Percentiles rank a stretch among this genome's conserved stretches.
Conservation (phyloP, 2,113 vertebrate species). For the Arenaria interpres region DNA sequence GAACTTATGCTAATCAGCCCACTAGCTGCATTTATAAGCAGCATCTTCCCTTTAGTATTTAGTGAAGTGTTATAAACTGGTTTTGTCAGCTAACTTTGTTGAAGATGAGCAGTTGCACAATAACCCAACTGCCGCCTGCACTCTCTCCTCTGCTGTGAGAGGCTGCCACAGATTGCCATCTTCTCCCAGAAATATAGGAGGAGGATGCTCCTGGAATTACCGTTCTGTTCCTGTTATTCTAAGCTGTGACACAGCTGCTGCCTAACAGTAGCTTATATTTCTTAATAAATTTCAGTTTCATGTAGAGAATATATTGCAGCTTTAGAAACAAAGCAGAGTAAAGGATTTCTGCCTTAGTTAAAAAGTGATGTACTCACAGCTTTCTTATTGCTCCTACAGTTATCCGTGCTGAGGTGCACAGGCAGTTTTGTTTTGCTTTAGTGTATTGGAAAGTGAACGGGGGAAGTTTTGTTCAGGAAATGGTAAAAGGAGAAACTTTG, state of each 20-base stretch:
- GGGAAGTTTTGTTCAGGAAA: neutral
- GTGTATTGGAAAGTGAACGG: neutral
- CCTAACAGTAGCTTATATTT: neutral
- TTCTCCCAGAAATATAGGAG: neutral
- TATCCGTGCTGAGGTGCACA: neutral
- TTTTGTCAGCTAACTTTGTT: neutral
- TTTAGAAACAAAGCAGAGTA: neutral
- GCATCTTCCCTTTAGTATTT: neutral
- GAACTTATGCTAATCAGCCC: neutral
- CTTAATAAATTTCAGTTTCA: neutral
- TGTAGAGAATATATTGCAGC: neutral
- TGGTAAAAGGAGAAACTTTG: neutral
- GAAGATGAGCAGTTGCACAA: neutral
- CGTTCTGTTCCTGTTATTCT: neutral
- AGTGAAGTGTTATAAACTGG: neutral
- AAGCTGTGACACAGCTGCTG: neutral
- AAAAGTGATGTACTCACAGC: neutral
- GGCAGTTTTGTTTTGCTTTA: neutral
- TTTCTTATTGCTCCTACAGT: neutral
- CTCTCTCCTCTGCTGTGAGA: fast-evolving
- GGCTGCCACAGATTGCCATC: neutral
- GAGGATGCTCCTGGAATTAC: neutral
- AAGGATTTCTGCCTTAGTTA: neutral
- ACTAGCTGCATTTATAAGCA: neutral
- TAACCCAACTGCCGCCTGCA: neutral